Conservation (phyloP, 2,888 invertebrate species). For the Pachycephus smyrnensis region DNA sequence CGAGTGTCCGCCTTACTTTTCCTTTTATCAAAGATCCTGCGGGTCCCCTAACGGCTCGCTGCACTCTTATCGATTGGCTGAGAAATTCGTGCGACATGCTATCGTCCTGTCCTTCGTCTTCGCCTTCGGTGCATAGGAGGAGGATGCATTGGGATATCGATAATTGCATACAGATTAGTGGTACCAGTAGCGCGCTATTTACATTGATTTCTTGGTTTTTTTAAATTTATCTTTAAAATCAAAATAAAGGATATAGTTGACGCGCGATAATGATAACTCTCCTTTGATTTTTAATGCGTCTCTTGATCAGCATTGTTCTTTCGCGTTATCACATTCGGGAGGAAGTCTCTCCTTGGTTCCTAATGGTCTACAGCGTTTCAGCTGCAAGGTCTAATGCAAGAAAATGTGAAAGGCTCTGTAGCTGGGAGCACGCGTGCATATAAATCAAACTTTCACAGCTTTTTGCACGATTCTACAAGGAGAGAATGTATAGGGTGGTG, state of each 20-base stretch:
- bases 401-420: neutral
- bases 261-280: neutral
- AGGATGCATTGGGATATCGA: neutral
- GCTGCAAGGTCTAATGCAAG: neutral
- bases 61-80: neutral
- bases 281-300: neutral
- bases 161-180: neutral
- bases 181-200: neutral
- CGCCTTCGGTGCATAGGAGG: neutral
- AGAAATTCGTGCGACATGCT: neutral
- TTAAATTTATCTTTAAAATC: neutral
- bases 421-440: neutral
- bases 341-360: neutral
- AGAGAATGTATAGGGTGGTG: neutral
- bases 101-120: neutral
- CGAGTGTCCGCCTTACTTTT: neutral
- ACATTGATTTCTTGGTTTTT: neutral
- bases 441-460: neutral
- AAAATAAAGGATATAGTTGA: neutral
- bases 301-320: neutral
- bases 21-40: neutral
- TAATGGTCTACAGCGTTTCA: neutral
- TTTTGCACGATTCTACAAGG: neutral
- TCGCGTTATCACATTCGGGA: neutral
- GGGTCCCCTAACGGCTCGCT: neutral